These are phyloP conservation scores for Tetragonisca angustula DNA, from an alignment of 2,888 invertebrate species.

Conservation along the genomic window DNA sequence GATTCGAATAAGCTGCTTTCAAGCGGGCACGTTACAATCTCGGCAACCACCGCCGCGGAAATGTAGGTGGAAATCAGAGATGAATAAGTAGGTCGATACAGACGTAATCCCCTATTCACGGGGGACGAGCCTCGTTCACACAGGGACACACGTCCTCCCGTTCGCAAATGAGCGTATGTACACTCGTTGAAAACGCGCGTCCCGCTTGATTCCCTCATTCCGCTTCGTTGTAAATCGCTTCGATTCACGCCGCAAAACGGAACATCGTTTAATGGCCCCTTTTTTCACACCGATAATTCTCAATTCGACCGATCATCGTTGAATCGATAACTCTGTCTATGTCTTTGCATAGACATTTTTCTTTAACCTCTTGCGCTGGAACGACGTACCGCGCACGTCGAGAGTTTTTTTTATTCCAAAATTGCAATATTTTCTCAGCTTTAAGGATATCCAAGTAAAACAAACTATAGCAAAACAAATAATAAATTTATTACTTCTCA, in stretches of 20 bases:
- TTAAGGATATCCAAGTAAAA: too few relatives aligned
- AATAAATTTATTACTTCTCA: too few relatives aligned
- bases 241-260: background rate
- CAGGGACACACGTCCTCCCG: background rate
- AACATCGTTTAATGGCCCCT: too few relatives aligned
- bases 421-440: too few relatives aligned
- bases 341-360: background rate
- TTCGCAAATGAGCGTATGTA: background rate
- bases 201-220: background rate
- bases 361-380: background rate
- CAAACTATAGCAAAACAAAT: too few relatives aligned
- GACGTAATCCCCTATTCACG: background rate
- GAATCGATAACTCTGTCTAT: background rate
- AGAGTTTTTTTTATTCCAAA: too few relatives aligned
- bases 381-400: too few relatives aligned
- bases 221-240: background rate
- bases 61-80: background rate
- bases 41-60: background rate
- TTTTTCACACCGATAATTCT: background rate
- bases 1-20: background rate
- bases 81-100: slow-evolving; percentile 2
- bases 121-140: background rate
- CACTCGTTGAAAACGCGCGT: background rate
- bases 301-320: background rate
- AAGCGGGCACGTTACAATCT: background rate